Conservation (phyloP, 2,888 invertebrate genomes). For the Galerucella calmariensis region DNA sequence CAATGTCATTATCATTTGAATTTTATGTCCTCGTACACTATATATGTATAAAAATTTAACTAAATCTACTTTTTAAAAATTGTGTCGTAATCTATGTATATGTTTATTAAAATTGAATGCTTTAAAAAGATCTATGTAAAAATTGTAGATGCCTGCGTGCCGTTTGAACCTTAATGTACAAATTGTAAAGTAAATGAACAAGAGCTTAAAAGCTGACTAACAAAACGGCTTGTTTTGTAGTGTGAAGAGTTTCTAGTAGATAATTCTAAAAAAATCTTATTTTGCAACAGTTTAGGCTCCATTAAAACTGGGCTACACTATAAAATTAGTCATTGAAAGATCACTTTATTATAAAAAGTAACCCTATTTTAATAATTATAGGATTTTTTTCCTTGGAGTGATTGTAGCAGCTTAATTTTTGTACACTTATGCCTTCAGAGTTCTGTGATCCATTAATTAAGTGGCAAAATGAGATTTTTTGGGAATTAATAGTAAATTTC, state of each 20-base stretch:
- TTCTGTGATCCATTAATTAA: neutral
- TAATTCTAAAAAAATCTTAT: neutral
- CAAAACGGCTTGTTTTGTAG: neutral
- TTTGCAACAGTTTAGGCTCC: neutral
- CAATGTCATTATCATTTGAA: too few relatives aligned
- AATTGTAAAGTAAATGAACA: slow-evolving; percentile 31
- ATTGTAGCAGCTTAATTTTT: neutral
- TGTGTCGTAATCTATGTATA: neutral
- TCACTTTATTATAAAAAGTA: too few relatives aligned
- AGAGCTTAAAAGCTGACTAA: slow-evolving; percentile 24
- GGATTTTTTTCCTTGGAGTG: too few relatives aligned
- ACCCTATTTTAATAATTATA: too few relatives aligned
- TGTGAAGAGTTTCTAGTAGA: neutral
- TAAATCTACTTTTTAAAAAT: neutral
- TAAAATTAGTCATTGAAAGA: neutral
- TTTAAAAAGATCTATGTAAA: slow-evolving; percentile 9
- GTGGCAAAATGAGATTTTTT: neutral
- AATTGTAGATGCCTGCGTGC: slow-evolving; percentile 12
- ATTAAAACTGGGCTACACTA: neutral
- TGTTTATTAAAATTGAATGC: neutral
- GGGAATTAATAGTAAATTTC: neutral
- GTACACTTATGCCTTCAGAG: neutral
- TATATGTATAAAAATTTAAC: too few relatives aligned
- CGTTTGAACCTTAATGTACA: slow-evolving; percentile 34
- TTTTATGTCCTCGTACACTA: too few relatives aligned